Evolutionary conservation across 2,113 vertebrate genomes (phyloP).

Genomic region (Xyrauchen texanus): DNA sequence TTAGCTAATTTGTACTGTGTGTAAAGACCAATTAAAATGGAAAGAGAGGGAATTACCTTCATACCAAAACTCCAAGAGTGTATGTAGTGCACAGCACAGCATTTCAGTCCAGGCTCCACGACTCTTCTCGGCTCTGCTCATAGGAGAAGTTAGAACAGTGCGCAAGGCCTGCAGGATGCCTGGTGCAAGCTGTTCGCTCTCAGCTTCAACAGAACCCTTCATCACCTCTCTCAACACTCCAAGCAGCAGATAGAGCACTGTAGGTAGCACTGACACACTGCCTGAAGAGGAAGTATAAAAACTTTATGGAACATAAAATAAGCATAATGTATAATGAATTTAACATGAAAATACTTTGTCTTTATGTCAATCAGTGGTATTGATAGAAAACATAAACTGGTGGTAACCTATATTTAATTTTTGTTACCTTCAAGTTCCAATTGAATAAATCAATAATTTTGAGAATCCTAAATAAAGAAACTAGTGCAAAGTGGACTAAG

Average conservation of each 20-base stretch:
- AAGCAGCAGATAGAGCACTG: slow-evolving; percentile 86
- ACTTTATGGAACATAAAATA: too few relatives aligned
- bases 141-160: slow-evolving; percentile 81
- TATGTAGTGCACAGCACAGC: slow-evolving; percentile 80
- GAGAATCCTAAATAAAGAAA: neutral
- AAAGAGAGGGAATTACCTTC: slow-evolving; percentile 64
- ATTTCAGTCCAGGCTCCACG: slow-evolving; percentile 81
- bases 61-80: slow-evolving; percentile 82
- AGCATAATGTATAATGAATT: too few relatives aligned
- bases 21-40: too few relatives aligned
- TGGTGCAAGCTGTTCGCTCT: slow-evolving; percentile 66
- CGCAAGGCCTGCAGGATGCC: slow-evolving; percentile 84
- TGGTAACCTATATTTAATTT: too few relatives aligned
- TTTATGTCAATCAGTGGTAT: too few relatives aligned
- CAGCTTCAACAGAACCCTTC: slow-evolving; percentile 51
- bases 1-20: too few relatives aligned
- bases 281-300: slow-evolving; percentile 71
- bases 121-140: slow-evolving; percentile 90
- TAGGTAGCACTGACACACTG: slow-evolving; percentile 90
- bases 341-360: neutral
- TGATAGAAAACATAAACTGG: neutral
- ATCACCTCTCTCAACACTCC: slow-evolving; percentile 86
- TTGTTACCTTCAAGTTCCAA: too few relatives aligned
- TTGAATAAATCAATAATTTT: too few relatives aligned
- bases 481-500: neutral